Evolutionary conservation across 2,797 vertebrate genomes (phyloP).

Genomic region (Alcedo atthis): DNA sequence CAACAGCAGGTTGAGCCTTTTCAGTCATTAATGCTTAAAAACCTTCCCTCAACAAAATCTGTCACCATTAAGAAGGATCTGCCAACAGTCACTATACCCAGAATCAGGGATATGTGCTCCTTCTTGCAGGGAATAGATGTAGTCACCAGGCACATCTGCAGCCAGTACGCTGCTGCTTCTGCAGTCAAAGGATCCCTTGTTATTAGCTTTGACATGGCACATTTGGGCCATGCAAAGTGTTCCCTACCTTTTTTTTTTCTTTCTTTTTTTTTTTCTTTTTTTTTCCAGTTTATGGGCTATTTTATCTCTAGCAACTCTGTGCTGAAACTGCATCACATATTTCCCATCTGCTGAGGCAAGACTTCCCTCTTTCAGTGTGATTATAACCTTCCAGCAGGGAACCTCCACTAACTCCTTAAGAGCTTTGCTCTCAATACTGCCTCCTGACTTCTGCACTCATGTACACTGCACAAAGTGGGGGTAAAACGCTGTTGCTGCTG

Average conservation of each 20-base stretch:
- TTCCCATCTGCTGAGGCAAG: slow-evolving; percentile 44
- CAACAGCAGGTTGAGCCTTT: not conserved
- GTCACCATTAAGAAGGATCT: not conserved
- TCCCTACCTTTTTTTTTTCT: not conserved
- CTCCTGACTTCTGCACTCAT: not conserved
- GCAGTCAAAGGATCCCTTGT: not conserved
- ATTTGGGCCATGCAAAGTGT: not conserved
- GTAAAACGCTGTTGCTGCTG: not conserved
- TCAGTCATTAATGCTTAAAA: not conserved
- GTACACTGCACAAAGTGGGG: not conserved
- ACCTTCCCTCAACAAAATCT: not conserved
- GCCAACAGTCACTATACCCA: not conserved
- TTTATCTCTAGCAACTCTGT: slow-evolving; percentile 33
- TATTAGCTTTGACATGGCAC: slow-evolving; percentile 2
- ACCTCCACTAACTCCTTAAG: slow-evolving; percentile 33
- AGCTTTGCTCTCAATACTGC: slow-evolving; percentile 5
- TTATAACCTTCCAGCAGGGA: slow-evolving; percentile 57
- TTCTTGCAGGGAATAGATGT: not conserved
- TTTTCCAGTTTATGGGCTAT: not conserved
- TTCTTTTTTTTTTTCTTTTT: not conserved
- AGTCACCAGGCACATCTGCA: not conserved
- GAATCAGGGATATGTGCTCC: not conserved
- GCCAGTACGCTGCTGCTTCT: not conserved
- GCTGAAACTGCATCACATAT: slow-evolving; percentile 40
- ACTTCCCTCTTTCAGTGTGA: slow-evolving; percentile 28